Conservation (phyloP, 2,888 invertebrate species). For the Drosophila prostipennis region DNA sequence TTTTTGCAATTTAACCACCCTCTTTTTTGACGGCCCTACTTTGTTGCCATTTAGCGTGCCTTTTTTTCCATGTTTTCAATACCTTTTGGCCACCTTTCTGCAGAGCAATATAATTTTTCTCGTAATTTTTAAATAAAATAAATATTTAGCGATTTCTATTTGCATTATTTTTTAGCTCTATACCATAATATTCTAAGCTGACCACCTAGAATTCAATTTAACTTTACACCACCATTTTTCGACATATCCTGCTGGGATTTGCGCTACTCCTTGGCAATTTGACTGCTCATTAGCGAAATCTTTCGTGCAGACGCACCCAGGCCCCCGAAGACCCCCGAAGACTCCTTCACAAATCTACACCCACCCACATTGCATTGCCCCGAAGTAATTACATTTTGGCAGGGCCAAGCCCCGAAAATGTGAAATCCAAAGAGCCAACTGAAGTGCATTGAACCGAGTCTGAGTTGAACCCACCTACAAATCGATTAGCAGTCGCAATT, state of each 20-base stretch:
- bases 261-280: constrained; percentile 23
- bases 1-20: neutral
- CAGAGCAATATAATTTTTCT: neutral
- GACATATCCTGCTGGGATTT: constrained; percentile 6
- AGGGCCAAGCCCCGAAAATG: constrained; percentile 61
- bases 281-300: constrained; percentile 62
- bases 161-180: too few species aligned
- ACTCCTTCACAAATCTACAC: neutral
- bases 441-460: constrained; percentile 70
- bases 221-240: neutral
- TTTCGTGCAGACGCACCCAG: constrained; percentile 68
- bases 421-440: constrained; percentile 10
- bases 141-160: too few species aligned
- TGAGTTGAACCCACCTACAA: constrained; percentile 48
- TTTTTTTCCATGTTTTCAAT: constrained; percentile 12
- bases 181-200: too few species aligned
- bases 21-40: constrained; percentile 16
- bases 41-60: constrained; percentile 25
- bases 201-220: too few species aligned
- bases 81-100: constrained; percentile 1
- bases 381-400: constrained; percentile 75
- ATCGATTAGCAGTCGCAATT: constrained; percentile 46
- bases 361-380: constrained; percentile 18
- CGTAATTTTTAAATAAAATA: neutral
- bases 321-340: neutral